phyloP scores from a whole-genome alignment of 2,113 vertebrate species.

The Phylloscopus trochilus region DNA sequence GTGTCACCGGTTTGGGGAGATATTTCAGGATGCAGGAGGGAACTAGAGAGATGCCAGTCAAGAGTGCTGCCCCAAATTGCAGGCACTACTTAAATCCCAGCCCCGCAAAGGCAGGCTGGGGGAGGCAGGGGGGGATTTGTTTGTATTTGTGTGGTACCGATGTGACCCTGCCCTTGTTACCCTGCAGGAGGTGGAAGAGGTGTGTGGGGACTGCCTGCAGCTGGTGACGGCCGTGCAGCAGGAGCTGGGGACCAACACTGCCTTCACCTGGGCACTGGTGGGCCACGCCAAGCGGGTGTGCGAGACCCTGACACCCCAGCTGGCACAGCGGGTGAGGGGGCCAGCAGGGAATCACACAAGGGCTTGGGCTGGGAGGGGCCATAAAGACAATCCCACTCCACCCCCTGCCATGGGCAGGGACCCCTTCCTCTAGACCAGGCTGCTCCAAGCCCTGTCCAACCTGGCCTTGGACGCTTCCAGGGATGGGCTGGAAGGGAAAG shows the following conservation, averaged over 20 bases:
- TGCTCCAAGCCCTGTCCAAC: neutral
- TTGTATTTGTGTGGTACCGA: neutral
- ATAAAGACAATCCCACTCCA: neutral
- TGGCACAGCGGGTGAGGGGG: constrained; percentile 27
- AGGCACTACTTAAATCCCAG: neutral
- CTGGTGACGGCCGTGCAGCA: constrained; percentile 73
- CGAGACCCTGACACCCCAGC: constrained; percentile 65
- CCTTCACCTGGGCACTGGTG: constrained; percentile 60
- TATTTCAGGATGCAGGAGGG: neutral
- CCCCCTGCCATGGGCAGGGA: neutral
- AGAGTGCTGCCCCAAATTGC: neutral
- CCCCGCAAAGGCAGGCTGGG: neutral
- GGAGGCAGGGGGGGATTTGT: fast-evolving
- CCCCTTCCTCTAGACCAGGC: fast-evolving
- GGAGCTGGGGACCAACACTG: constrained; percentile 56
- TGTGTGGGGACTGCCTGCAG: constrained; percentile 78
- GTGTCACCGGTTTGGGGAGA: fast-evolving
- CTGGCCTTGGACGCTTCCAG: neutral
- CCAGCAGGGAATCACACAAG: neutral
- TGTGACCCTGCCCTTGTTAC: neutral
- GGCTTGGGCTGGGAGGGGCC: neutral
- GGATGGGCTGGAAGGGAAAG: neutral
- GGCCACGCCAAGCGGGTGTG: constrained; percentile 67
- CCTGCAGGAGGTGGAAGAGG: neutral
- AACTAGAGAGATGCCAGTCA: neutral